Evolutionary conservation across 2,888 invertebrate species (phyloP).

Genomic region (Girardia tigrina): DNA sequence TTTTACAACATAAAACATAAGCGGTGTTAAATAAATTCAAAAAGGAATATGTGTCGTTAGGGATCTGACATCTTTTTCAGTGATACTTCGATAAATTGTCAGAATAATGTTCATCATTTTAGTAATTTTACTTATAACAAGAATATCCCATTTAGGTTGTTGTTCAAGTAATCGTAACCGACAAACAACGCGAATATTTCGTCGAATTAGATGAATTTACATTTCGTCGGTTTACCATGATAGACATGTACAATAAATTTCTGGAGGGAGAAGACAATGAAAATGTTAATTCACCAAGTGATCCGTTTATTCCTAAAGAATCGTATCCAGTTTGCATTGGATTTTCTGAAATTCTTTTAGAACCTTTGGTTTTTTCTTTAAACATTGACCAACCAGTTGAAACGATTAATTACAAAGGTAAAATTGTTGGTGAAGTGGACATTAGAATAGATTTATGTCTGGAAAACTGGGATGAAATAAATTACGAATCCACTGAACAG

Average conservation of each 20-base stretch:
- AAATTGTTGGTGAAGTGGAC: background rate
- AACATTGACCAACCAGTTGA: background rate
- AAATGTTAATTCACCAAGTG: too few species aligned
- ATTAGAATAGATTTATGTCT: background rate
- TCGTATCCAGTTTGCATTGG: background rate
- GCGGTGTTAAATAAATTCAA: too few species aligned
- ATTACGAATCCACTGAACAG: background rate
- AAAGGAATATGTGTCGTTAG: too few species aligned
- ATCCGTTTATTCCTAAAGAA: background rate
- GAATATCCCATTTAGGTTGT: too few species aligned
- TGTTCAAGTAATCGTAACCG: background rate
- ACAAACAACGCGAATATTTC: background rate
- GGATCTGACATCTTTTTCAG: too few species aligned
- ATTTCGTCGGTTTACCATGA: background rate
- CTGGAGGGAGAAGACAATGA: background rate
- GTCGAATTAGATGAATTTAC: background rate
- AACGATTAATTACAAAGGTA: background rate
- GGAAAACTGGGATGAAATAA: background rate
- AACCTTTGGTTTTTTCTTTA: background rate
- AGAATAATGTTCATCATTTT: too few species aligned
- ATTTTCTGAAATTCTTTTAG: background rate
- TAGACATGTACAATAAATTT: constrained; percentile 5
- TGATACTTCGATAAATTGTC: too few species aligned
- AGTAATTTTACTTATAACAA: too few species aligned
- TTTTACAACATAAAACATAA: too few species aligned